Evolutionary conservation across 2,888 invertebrate genomes (phyloP).

Genomic region (Fragum whitleyi): DNA sequence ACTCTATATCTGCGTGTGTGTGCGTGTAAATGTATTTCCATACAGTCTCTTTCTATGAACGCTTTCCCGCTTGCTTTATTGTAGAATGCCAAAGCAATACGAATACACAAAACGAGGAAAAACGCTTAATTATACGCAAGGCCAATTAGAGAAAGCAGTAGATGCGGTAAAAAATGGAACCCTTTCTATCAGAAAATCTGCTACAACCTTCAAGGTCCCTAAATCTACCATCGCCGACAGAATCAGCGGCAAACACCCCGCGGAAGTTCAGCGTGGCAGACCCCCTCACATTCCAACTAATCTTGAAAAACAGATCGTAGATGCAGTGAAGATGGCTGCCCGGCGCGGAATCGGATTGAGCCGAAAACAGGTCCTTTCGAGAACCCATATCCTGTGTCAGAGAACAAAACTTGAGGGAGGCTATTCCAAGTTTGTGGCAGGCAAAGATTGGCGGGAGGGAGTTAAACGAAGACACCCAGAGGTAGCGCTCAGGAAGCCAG

Average conservation of each 20-base stretch:
- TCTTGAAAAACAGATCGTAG: slow-evolving; percentile 43
- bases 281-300: slow-evolving; percentile 37
- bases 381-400: slow-evolving; percentile 18
- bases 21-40: no score
- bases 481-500: slow-evolving; percentile 42
- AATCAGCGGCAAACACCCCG: slow-evolving; percentile 26
- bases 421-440: slow-evolving; percentile 29
- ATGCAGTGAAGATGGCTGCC: slow-evolving; percentile 49
- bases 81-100: slow-evolving; percentile 17
- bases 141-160: background rate
- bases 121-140: background rate
- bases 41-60: background rate
- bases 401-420: slow-evolving; percentile 14
- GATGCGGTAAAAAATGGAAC: background rate
- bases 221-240: slow-evolving; percentile 44
- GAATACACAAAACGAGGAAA: background rate
- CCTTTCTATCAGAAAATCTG: slow-evolving; percentile 33
- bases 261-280: slow-evolving; percentile 31
- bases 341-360: slow-evolving; percentile 48
- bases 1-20: background rate
- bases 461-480: slow-evolving; percentile 40
- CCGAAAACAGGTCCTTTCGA: slow-evolving; percentile 22
- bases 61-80: background rate
- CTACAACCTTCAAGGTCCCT: slow-evolving; percentile 36
- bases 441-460: slow-evolving; percentile 46